A percentile compares a stretch with the other conserved stretches of the same genome.
These are phyloP conservation scores for Helobdella robusta DNA, from an alignment of 2,888 invertebrate genomes.

Conservation along the genomic window DNA sequence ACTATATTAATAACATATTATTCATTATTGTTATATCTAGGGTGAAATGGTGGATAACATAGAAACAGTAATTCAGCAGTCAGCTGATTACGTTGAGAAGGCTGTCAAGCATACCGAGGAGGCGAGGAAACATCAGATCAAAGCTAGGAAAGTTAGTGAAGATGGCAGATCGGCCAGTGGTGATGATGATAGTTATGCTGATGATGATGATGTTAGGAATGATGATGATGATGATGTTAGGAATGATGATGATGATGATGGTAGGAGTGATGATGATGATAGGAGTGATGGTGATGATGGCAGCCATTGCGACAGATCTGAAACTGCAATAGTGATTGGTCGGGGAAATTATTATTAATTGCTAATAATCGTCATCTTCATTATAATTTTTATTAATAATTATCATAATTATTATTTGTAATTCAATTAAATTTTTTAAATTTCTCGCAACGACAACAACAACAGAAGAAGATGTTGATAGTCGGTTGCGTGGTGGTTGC, in stretches of 20 bases:
- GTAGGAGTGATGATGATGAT: not conserved
- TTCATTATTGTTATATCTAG: conserved; percentile 10
- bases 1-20: not conserved
- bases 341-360: no score
- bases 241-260: conserved; percentile 10
- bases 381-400: no score
- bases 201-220: not conserved
- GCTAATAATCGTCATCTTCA: not conserved
- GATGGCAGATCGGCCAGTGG: not conserved
- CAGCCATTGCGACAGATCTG: not conserved
- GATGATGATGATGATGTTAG: conserved; percentile 5
- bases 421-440: not conserved
- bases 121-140: conserved; percentile 17
- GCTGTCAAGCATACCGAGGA: conserved; percentile 16
- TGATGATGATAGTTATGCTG: not conserved
- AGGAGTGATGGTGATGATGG: no score
- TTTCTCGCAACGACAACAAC: not conserved
- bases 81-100: conserved; percentile 20
- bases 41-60: conserved; percentile 23
- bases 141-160: conserved; percentile 18
- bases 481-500: conserved; percentile 4
- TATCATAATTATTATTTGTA: not conserved
- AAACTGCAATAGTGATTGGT: not conserved
- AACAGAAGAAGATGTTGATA: conserved; percentile 22
- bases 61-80: conserved; percentile 13